These are phyloP conservation scores for Naja naja DNA, from an alignment of 2,113 vertebrate species.

Conservation along the genomic window DNA sequence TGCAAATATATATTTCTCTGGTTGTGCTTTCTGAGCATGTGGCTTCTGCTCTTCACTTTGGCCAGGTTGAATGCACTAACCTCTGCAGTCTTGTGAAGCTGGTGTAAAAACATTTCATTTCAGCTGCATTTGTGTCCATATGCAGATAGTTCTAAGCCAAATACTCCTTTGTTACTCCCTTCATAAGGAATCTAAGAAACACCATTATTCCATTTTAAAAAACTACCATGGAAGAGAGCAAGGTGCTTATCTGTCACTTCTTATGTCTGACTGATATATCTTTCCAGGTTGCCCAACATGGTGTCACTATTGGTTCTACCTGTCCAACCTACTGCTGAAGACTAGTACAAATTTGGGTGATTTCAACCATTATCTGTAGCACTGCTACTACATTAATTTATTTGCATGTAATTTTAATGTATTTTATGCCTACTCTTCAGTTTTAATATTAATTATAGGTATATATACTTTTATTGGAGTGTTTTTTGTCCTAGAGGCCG, in stretches of 20 bases:
- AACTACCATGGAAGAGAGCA: background rate
- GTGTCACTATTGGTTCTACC: background rate
- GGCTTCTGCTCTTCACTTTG: background rate
- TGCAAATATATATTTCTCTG: background rate
- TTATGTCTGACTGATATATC: background rate
- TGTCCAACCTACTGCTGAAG: background rate
- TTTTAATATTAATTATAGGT: background rate
- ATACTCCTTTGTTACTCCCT: background rate
- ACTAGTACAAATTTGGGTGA: background rate
- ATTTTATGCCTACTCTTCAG: background rate
- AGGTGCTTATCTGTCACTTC: background rate
- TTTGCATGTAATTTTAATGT: background rate
- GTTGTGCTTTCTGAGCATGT: background rate
- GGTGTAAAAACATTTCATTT: background rate
- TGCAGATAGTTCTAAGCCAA: background rate
- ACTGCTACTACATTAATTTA: background rate
- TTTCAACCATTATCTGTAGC: background rate
- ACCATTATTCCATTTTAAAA: background rate
- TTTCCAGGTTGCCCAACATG: background rate
- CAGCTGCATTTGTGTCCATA: background rate
- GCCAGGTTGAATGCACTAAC: background rate
- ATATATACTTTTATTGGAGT: background rate
- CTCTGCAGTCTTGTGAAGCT: background rate
- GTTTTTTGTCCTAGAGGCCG: background rate
- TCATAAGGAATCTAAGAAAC: background rate